phyloP scores from a whole-genome alignment of 2,888 invertebrate species.

The Tetragonula carbonaria region DNA sequence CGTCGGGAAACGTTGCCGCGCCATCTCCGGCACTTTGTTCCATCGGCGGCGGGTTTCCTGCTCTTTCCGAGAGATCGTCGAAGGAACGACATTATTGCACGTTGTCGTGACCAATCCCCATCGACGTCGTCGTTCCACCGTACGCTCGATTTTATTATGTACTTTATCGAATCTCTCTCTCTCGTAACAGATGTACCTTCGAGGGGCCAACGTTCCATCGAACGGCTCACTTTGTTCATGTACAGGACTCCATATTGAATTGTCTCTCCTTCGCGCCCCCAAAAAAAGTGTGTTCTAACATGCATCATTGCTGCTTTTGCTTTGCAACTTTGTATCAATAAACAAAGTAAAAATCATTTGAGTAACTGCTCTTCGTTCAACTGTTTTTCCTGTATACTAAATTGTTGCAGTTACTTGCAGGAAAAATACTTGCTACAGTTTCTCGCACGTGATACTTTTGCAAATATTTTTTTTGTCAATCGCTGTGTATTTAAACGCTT shows the following conservation, averaged over 20 bases:
- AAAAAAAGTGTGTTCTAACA: background rate
- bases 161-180: constrained; percentile 65
- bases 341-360: too few species aligned
- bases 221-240: constrained; percentile 8
- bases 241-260: background rate
- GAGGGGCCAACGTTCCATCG: constrained; percentile 10
- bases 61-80: constrained; percentile 59
- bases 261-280: background rate
- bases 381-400: too few species aligned
- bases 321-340: background rate
- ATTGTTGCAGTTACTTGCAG: too few species aligned
- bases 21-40: constrained; percentile 64
- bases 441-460: too few species aligned
- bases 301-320: too few species aligned
- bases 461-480: too few species aligned
- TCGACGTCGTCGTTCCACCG: constrained; percentile 55
- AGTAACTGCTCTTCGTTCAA: too few species aligned
- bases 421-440: too few species aligned
- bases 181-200: constrained; percentile 36
- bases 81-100: constrained; percentile 70
- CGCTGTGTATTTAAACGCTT: too few species aligned
- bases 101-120: constrained; percentile 69
- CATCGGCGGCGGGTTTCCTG: constrained; percentile 37
- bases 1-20: constrained; percentile 40
- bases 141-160: constrained; percentile 66